These are phyloP conservation scores for Vulpes ferrilata DNA, from an alignment of 2,113 vertebrate species.

Conservation along the genomic window DNA sequence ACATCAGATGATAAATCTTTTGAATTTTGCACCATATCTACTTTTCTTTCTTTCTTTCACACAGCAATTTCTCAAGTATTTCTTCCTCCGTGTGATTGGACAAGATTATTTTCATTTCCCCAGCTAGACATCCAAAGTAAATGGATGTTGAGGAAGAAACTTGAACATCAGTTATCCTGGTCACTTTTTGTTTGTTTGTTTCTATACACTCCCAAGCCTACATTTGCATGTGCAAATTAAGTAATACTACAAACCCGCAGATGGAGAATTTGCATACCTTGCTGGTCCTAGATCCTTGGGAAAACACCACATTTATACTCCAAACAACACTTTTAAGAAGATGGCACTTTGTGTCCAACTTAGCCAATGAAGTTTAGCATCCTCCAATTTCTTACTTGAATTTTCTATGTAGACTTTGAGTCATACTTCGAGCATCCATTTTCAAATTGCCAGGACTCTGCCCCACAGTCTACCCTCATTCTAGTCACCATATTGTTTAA, in stretches of 20 bases:
- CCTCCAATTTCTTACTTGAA: not conserved
- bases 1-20: not conserved
- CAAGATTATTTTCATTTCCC: not conserved
- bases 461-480: not conserved
- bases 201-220: not conserved
- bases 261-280: slow-evolving; percentile 15
- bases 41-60: not conserved
- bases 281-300: not conserved
- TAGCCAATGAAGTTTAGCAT: slow-evolving; percentile 22
- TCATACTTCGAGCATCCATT: not conserved
- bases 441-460: not conserved
- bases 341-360: not conserved
- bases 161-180: not conserved
- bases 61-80: not conserved
- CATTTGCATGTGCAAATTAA: not conserved
- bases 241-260: not conserved
- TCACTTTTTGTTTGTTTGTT: not conserved
- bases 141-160: not conserved
- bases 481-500: not conserved
- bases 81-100: not conserved
- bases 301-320: not conserved
- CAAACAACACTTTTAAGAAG: not conserved
- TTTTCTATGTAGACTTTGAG: not conserved
- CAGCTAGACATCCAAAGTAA: not conserved
- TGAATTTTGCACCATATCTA: not conserved